Evolutionary conservation across 2,797 vertebrate species (phyloP).

Genomic region (Diceros bicornis): DNA sequence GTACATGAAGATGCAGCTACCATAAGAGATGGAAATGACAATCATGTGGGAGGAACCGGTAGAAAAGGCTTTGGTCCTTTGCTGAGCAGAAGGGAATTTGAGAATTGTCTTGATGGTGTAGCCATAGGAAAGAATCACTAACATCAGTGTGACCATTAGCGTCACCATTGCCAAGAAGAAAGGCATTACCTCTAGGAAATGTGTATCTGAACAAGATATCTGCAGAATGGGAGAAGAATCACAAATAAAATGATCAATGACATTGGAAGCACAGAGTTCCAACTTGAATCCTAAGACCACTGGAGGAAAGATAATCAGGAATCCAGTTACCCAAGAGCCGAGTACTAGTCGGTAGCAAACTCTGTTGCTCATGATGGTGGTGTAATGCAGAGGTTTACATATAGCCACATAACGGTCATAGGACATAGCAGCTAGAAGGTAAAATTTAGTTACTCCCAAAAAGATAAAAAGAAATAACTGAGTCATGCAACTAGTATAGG

Average conservation of each 20-base stretch:
- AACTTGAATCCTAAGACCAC: constrained; percentile 51
- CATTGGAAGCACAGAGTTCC: constrained; percentile 66
- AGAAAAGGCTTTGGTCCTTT: not conserved
- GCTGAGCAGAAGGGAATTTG: constrained; percentile 16
- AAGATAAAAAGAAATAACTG: constrained; percentile 43
- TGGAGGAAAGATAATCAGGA: constrained; percentile 48
- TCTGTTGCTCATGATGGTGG: constrained; percentile 61
- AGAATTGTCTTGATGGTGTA: constrained; percentile 43
- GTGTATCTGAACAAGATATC: constrained; percentile 64
- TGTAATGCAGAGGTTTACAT: constrained; percentile 73
- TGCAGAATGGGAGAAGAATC: constrained; percentile 64
- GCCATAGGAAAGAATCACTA: constrained; percentile 40
- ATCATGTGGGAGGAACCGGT: no score
- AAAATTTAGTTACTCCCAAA: constrained; percentile 50
- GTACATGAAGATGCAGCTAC: constrained; percentile 76
- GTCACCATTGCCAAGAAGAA: constrained; percentile 45
- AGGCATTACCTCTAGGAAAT: not conserved
- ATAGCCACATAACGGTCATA: constrained; percentile 50
- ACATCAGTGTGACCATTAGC: not conserved
- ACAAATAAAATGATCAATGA: constrained; percentile 75
- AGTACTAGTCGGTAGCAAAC: constrained; percentile 35
- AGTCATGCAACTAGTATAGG: constrained; percentile 28
- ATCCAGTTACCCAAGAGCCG: constrained; percentile 58
- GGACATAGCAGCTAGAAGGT: constrained; percentile 64
- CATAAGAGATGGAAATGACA: constrained; percentile 69